Evolutionary conservation across 2,797 vertebrate genomes (phyloP), one percentile per base, ranked within the genome.

Genomic region (Graptemys geographica): DNA sequence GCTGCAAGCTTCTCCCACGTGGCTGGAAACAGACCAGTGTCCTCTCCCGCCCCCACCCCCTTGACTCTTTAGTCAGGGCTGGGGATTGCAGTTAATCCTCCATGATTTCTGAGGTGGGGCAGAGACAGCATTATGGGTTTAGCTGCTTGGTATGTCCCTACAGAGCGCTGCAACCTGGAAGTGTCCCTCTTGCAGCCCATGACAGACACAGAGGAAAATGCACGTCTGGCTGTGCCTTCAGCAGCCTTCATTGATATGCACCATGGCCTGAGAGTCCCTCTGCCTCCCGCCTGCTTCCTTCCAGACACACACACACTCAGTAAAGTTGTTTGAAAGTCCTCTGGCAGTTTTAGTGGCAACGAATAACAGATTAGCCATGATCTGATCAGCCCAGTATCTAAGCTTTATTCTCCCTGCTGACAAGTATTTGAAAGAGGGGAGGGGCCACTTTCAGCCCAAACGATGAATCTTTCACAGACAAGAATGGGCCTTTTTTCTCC

Each of bases 321-420:
- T 98, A 97, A 98, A 98, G 98, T 98, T 98, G 98, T 98, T 98
- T 98, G 98, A 99, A 98, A 98, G 98, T 98, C 98, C 98, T 98
- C 98, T 94, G 98, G 98, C 98, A 98, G 98, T 98, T 98, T 99
- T 98, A 98, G 94, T 80, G 96, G 98, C 96, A 98, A 98, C 98
- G 98, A 99, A 99, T 99, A 99, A 98, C 98, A 98, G 99, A 99
- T 99, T 99, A 99, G 97, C 98, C 98, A 98, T 99, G 99, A 99
- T 99, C 99, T 99, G 98, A 99, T 99, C 98, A 98, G 98, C 98
- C 98, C 98, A 96, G 98, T 94, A 98, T 98, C 98, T 98, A 97
- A 97, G 97, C 96, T 96, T 97, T 98, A 98, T 98, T 98, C 98
- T 98, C 98, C 98, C 98, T 81, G 97, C 98, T 99, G 98, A 98